These are phyloP conservation scores for Ochropleura plecta DNA, from an alignment of 2,888 invertebrate genomes.

Conservation along the genomic window DNA sequence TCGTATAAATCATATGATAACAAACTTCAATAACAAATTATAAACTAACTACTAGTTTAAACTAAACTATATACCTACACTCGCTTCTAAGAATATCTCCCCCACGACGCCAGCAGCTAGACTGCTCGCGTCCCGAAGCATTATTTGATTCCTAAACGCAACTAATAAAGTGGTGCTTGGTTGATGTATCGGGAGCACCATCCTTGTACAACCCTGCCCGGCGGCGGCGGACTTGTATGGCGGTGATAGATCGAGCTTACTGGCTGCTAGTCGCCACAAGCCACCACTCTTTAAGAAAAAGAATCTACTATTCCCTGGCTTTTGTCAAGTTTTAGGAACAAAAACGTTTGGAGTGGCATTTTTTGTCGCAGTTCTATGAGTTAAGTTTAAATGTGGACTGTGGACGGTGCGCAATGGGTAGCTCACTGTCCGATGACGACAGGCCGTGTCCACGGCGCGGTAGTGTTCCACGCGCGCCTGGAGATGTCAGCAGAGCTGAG, in stretches of 20 bases:
- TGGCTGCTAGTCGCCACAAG: background rate
- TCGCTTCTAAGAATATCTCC: background rate
- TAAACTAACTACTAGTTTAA: too few species aligned
- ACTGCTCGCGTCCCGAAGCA: background rate
- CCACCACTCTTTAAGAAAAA: background rate
- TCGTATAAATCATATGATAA: background rate
- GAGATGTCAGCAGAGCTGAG: too few species aligned
- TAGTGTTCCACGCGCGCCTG: too few species aligned
- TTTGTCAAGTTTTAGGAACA: background rate
- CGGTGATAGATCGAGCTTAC: slow-evolving; percentile 7
- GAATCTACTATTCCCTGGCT: background rate
- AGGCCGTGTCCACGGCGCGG: too few species aligned
- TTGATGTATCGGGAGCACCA: slow-evolving; percentile 1
- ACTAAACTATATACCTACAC: background rate
- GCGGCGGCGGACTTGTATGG: background rate
- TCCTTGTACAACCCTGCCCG: background rate
- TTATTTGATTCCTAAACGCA: slow-evolving; percentile 4
- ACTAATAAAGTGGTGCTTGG: background rate
- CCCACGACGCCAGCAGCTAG: too few species aligned
- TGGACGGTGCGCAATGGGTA: too few species aligned
- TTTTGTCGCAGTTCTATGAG: background rate
- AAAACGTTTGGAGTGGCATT: background rate
- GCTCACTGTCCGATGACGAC: too few species aligned
- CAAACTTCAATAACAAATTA: background rate
- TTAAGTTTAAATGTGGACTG: too few species aligned